phyloP scores from a whole-genome alignment of 92 coral and sea anemone genomes.

The Zoanthus gigantus region DNA sequence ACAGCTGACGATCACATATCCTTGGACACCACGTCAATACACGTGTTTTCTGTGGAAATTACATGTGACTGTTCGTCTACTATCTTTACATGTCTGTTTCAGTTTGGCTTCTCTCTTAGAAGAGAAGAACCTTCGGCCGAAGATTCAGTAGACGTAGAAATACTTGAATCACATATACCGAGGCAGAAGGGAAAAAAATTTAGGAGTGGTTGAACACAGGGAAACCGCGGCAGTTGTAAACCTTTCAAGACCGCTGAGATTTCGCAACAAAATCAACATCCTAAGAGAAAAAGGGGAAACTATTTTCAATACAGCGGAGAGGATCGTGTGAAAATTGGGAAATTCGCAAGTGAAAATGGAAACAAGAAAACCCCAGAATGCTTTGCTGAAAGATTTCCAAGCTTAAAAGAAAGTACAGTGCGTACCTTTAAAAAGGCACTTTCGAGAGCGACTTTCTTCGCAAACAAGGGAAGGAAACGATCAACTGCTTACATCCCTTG shows the following conservation, averaged over 20 bases:
- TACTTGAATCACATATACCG: slow-evolving; percentile 50
- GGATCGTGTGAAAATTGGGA: slow-evolving; percentile 50
- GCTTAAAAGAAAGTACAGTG: slow-evolving; percentile 31
- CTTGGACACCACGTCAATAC: neutral
- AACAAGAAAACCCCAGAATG: slow-evolving; percentile 21
- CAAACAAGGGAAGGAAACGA: too few species aligned
- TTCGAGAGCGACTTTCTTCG: too few species aligned
- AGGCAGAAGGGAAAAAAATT: slow-evolving; percentile 39
- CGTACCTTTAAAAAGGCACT: slow-evolving; percentile 22
- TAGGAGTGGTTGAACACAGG: slow-evolving; percentile 53
- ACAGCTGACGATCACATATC: neutral
- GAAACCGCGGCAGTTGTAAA: slow-evolving; percentile 51
- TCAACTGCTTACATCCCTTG: too few species aligned
- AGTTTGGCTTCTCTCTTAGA: slow-evolving; percentile 48
- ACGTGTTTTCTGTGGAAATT: slow-evolving; percentile 7
- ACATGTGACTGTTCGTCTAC: slow-evolving; percentile 28
- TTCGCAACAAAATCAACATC: neutral
- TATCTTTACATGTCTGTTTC: slow-evolving; percentile 53
- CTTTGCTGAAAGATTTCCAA: too few species aligned
- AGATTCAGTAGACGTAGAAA: slow-evolving; percentile 54
- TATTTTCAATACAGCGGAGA: slow-evolving; percentile 50
- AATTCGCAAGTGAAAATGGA: slow-evolving; percentile 46
- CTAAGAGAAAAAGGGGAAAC: slow-evolving; percentile 51
- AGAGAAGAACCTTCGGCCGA: slow-evolving; percentile 46
- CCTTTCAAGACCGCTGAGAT: slow-evolving; percentile 43